Conservation (phyloP, 2,888 invertebrate species). For the Himalopsyche kuldschensis region DNA sequence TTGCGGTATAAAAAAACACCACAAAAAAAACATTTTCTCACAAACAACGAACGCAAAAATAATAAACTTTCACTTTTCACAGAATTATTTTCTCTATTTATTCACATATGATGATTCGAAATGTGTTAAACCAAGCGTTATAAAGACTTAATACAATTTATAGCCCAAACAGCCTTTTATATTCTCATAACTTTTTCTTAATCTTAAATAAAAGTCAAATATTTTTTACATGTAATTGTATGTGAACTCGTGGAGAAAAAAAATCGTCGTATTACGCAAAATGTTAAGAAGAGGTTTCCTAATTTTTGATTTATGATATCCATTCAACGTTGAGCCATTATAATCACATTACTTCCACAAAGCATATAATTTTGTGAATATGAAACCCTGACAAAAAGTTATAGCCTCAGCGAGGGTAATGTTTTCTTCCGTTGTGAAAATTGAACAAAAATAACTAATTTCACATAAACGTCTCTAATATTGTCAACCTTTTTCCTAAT, state of each 20-base stretch:
- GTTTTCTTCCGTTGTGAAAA: not conserved
- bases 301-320: conserved; percentile 20
- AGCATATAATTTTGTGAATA: not conserved
- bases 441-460: not conserved
- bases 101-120: not conserved
- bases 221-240: not conserved
- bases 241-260: not conserved
- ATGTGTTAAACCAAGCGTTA: not conserved
- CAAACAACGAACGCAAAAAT: not conserved
- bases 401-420: not conserved
- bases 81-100: not conserved
- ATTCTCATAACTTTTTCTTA: not conserved
- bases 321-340: conserved; percentile 10
- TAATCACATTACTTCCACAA: conserved; percentile 23
- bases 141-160: not conserved
- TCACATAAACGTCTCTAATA: not conserved
- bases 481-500: not conserved
- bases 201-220: not conserved
- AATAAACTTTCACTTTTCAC: not conserved
- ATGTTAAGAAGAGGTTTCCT: not conserved
- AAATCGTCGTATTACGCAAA: not conserved
- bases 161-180: not conserved
- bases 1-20: no score
- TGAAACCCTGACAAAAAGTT: not conserved
- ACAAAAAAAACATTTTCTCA: not conserved